Conservation (phyloP, 2,797 vertebrate species). For the Sandelia bainsii region DNA sequence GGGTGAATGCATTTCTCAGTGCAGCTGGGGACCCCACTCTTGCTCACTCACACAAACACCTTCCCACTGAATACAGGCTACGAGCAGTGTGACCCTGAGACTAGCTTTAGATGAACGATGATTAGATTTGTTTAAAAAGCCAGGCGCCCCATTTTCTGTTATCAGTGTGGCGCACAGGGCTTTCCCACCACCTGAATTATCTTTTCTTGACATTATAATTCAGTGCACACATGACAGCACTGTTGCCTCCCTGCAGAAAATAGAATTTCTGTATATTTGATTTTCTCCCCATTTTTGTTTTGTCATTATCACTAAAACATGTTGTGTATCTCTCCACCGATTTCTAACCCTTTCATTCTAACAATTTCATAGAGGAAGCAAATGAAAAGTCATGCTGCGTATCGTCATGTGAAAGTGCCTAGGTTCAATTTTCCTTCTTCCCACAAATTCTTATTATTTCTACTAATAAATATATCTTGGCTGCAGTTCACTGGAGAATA, state of each 20-base stretch:
- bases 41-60: conserved; percentile 26
- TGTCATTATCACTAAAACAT: conserved; percentile 74
- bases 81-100: conserved; percentile 28
- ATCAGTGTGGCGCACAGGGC: conserved; percentile 37
- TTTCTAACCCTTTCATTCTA: conserved; percentile 47
- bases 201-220: conserved; percentile 71
- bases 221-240: conserved; percentile 56
- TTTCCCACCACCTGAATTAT: conserved; percentile 52
- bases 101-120: conserved; percentile 45
- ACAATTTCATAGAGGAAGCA: conserved; percentile 47
- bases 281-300: conserved; percentile 76
- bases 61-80: conserved; percentile 1
- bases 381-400: conserved; percentile 60
- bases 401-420: conserved; percentile 44
- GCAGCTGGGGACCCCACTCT: not conserved
- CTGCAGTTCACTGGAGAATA: conserved; percentile 71
- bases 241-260: conserved; percentile 62
- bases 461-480: conserved; percentile 71
- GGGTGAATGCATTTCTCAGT: too few relatives aligned
- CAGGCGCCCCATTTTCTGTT: conserved; percentile 34
- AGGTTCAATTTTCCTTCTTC: conserved; percentile 59
- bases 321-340: conserved; percentile 38
- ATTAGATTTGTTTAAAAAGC: conserved; percentile 63
- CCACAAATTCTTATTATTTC: conserved; percentile 52
- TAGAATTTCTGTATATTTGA: conserved; percentile 77